Percentiles rank a stretch among this genome's conserved stretches.
These are phyloP conservation scores for Galeopsomyia nigrocyanea DNA, from an alignment of 2,888 invertebrate genomes.

Conservation along the genomic window DNA sequence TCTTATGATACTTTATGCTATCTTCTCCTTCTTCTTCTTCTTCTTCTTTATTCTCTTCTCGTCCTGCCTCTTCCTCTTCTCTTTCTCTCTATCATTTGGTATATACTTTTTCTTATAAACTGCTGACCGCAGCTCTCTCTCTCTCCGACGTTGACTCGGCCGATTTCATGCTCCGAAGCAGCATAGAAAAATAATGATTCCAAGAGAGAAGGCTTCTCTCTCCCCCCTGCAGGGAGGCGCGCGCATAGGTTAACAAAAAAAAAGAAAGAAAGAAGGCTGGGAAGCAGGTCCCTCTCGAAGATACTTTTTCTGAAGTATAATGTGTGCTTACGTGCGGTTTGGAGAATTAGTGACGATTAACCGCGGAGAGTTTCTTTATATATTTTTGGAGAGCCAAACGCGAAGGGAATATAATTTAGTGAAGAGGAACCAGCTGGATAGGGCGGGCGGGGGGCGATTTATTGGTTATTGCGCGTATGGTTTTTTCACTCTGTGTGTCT, in stretches of 20 bases:
- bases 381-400: conserved; percentile 2
- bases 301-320: conserved; percentile 27
- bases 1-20: conserved; percentile 44
- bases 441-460: background rate
- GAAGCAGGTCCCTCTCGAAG: conserved; percentile 11
- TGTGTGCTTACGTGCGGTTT: background rate
- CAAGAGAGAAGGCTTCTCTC: conserved; percentile 9
- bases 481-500: background rate
- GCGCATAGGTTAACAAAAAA: conserved; percentile 4
- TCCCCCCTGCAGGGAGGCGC: conserved; percentile 39
- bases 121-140: background rate
- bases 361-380: conserved; percentile 3
- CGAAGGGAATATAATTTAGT: conserved; percentile 29
- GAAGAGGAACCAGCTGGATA: background rate
- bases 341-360: conserved; percentile 42
- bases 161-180: conserved; percentile 42
- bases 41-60: conserved; percentile 4
- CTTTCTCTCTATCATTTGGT: background rate
- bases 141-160: conserved; percentile 38
- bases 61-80: background rate
- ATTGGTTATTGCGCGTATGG: background rate
- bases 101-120: too few species aligned
- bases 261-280: background rate
- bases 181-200: conserved; percentile 46
- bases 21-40: conserved; percentile 8